These are phyloP conservation scores for Hippoglossus hippoglossus DNA, from an alignment of 2,797 vertebrate species.

Conservation along the genomic window DNA sequence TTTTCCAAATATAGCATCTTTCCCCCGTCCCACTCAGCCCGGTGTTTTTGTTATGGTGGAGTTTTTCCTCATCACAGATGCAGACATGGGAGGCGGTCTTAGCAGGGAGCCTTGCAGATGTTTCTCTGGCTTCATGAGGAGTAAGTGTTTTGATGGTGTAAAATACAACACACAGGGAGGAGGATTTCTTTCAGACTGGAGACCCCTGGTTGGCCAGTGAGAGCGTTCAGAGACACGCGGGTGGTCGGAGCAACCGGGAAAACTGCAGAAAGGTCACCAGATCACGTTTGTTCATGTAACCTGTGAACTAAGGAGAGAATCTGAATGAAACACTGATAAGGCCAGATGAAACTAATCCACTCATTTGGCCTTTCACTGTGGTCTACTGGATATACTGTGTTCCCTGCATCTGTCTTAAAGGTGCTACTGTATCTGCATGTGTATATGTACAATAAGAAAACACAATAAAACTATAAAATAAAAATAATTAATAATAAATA, in stretches of 20 bases:
- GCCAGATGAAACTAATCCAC: constrained; percentile 68
- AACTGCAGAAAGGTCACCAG: constrained; percentile 31
- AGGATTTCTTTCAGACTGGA: constrained; percentile 39
- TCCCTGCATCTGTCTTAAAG: constrained; percentile 7
- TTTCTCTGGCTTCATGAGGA: constrained; percentile 55
- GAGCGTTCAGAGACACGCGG: constrained; percentile 32
- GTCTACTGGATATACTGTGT: constrained; percentile 18
- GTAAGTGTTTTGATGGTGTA: constrained; percentile 57
- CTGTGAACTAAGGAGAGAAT: constrained; percentile 34
- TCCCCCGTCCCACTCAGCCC: constrained; percentile 33
- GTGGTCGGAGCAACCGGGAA: constrained; percentile 34
- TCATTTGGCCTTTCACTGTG: constrained; percentile 42
- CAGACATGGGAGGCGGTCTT: constrained; percentile 18
- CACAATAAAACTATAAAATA: too few relatives aligned
- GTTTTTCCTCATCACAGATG: constrained; percentile 52
- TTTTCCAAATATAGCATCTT: constrained; percentile 75
- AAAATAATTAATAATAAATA: too few relatives aligned
- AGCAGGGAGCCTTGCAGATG: constrained; percentile 29
- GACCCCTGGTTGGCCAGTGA: constrained; percentile 49
- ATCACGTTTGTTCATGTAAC: constrained; percentile 27
- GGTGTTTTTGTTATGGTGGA: constrained; percentile 66
- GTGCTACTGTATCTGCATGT: constrained; percentile 10
- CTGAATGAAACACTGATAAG: constrained; percentile 75
- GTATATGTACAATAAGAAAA: too few relatives aligned
- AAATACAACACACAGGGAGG: constrained; percentile 46